phyloP scores from a whole-genome alignment of 2,888 invertebrate genomes.

The Torymus aiolomorphi region DNA sequence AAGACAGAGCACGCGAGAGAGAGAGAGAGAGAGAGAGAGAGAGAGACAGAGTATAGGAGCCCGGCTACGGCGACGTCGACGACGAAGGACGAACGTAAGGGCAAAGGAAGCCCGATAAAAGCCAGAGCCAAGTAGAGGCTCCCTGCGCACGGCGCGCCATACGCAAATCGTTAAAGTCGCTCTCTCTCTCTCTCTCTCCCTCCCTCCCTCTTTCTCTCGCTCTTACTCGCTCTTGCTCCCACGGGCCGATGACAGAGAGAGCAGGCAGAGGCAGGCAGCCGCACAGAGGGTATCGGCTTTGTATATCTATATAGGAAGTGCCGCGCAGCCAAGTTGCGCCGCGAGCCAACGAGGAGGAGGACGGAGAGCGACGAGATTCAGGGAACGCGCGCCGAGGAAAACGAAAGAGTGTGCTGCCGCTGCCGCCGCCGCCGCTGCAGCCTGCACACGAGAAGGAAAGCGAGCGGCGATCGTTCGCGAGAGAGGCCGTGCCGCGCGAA shows the following conservation, averaged over 20 bases:
- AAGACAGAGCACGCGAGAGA: no score
- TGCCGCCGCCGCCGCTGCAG: no score
- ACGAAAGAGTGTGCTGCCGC: slow-evolving; percentile 24
- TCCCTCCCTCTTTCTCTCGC: slow-evolving; percentile 14
- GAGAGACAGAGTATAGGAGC: slow-evolving; percentile 20
- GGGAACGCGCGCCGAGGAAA: slow-evolving; percentile 9
- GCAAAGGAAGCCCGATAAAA: slow-evolving; percentile 53
- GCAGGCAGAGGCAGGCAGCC: slow-evolving; percentile 9
- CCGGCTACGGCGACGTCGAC: slow-evolving; percentile 4
- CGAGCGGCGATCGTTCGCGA: not conserved
- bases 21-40: slow-evolving; percentile 14
- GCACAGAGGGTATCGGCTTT: slow-evolving; percentile 46
- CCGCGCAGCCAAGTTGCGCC: slow-evolving; percentile 41
- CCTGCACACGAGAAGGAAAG: slow-evolving; percentile 5
- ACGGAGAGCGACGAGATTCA: slow-evolving; percentile 7
- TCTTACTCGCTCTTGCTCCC: slow-evolving; percentile 10
- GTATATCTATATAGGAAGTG: slow-evolving; percentile 57
- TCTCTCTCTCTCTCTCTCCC: slow-evolving; percentile 22
- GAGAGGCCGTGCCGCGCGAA: slow-evolving; percentile 38
- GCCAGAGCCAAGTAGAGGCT: slow-evolving; percentile 48
- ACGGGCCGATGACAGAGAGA: slow-evolving; percentile 50
- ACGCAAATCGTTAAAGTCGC: slow-evolving; percentile 57
- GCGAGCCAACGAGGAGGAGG: slow-evolving; percentile 31
- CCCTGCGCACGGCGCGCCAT: slow-evolving; percentile 42
- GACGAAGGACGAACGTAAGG: slow-evolving; percentile 35